These are phyloP conservation scores for Strigamia maritima DNA, from an alignment of 2,888 invertebrate species.

Conservation along the genomic window DNA sequence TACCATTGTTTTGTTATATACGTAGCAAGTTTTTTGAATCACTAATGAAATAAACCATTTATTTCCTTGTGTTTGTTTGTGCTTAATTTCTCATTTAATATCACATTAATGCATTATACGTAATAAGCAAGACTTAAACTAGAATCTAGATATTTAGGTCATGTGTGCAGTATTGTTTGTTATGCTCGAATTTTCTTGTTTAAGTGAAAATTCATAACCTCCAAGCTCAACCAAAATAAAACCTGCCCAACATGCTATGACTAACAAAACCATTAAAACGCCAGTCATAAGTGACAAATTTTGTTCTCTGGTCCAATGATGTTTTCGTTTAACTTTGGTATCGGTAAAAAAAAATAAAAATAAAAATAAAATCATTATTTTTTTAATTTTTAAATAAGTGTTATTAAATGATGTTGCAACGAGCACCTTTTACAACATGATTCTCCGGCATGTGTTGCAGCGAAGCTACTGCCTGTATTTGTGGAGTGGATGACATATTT, in stretches of 20 bases:
- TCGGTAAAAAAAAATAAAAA: neutral
- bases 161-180: neutral
- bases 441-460: neutral
- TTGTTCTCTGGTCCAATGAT: neutral
- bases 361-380: neutral
- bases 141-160: neutral
- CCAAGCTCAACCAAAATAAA: neutral
- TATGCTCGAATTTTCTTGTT: neutral
- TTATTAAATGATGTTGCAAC: neutral
- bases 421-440: neutral
- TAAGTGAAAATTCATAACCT: neutral
- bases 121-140: neutral
- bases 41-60: constrained; percentile 2
- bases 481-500: neutral
- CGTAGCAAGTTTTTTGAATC: neutral
- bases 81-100: neutral
- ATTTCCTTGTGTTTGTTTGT: neutral
- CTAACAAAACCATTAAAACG: neutral
- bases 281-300: neutral
- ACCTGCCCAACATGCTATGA: neutral
- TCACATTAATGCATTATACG: neutral
- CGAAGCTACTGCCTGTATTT: neutral
- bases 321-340: neutral
- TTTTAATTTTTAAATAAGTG: neutral
- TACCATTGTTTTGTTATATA: constrained; percentile 14